Conservation (phyloP, 2,113 vertebrate genomes). For the Triplophysa dalaica region DNA sequence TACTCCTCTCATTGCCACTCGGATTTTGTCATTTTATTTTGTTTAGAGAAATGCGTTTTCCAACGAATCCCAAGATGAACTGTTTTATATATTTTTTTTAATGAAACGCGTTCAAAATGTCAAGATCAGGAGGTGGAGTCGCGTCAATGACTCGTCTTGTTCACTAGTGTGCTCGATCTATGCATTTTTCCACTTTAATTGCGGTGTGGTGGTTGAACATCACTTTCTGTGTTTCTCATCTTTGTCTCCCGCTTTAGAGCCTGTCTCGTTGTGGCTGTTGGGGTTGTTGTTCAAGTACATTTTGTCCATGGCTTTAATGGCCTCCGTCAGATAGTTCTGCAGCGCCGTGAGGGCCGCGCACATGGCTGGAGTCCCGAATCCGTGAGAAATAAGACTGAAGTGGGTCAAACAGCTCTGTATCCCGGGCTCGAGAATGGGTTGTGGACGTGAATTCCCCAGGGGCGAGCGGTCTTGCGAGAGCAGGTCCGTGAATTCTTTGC, state of each 20-base stretch:
- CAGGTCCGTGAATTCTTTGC: constrained; percentile 99
- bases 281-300: constrained; percentile 99
- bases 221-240: constrained; percentile 99
- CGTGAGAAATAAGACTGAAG: constrained; percentile 99
- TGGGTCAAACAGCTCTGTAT: constrained; percentile 99
- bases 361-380: constrained; percentile 96
- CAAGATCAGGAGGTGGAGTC: constrained; percentile 74
- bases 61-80: constrained; percentile 70
- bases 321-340: constrained; percentile 99
- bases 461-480: constrained; percentile 99
- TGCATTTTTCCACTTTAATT: constrained; percentile 78
- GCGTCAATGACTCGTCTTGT: constrained; percentile 71
- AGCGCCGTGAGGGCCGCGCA: constrained; percentile 96
- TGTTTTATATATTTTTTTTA: constrained; percentile 2
- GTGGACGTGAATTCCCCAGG: constrained; percentile 95
- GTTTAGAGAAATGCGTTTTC: constrained; percentile 62
- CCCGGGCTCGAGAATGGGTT: constrained; percentile 97
- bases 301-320: constrained; percentile 99
- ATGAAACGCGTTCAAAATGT: constrained; percentile 61
- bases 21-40: constrained; percentile 62
- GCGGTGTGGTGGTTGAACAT: constrained; percentile 61
- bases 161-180: constrained; percentile 78
- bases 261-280: constrained; percentile 97
- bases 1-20: constrained; percentile 61
- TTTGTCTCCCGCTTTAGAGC: constrained; percentile 96